Conservation (phyloP, 2,888 invertebrate species). For the Phaedon cochleariae region DNA sequence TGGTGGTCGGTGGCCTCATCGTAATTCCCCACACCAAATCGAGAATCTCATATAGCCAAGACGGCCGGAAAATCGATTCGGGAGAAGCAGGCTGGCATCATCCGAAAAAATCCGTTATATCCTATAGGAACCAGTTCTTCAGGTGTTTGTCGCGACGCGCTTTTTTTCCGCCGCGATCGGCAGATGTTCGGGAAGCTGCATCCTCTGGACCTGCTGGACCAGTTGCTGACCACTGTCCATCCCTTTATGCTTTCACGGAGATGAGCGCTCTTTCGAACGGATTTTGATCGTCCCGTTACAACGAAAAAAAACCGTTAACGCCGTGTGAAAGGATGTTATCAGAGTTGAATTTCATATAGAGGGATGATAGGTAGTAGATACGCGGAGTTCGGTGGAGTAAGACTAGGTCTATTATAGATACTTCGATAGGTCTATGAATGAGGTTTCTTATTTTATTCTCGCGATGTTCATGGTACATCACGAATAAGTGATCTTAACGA, state of each 20-base stretch:
- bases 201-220: conserved; percentile 53
- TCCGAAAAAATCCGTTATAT: conserved; percentile 30
- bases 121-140: conserved; percentile 53
- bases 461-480: no score
- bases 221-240: conserved; percentile 59
- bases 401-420: no score
- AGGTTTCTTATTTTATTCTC: no score
- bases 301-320: conserved; percentile 30
- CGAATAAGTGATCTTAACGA: no score
- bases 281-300: conserved; percentile 4
- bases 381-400: background rate
- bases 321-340: background rate
- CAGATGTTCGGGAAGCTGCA: conserved; percentile 59
- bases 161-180: conserved; percentile 32
- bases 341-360: background rate
- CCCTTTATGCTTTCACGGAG: conserved; percentile 20
- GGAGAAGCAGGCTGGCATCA: background rate
- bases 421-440: no score
- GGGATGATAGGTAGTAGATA: background rate
- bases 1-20: no score
- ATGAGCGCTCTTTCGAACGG: conserved; percentile 21
- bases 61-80: no score
- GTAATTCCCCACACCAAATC: background rate
- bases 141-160: conserved; percentile 39
- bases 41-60: no score